These are phyloP conservation scores for Drosophila chauvacae DNA, from an alignment of 1,140 invertebrate species.

Conservation along the genomic window DNA sequence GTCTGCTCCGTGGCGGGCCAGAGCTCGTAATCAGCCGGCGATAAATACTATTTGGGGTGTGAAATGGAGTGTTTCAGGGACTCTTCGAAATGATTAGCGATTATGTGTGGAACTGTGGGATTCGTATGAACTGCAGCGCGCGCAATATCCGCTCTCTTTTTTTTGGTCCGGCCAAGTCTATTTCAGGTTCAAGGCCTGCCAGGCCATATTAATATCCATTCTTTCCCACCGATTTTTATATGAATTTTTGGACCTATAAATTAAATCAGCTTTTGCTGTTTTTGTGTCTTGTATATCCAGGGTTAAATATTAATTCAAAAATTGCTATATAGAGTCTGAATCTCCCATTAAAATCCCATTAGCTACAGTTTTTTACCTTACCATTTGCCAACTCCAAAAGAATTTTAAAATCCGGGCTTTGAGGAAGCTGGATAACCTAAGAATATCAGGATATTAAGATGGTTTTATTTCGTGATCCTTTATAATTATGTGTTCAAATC, in stretches of 20 bases:
- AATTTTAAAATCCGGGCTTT: not conserved
- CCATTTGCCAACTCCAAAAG: not conserved
- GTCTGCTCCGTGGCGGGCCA: not conserved
- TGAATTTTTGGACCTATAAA: not conserved
- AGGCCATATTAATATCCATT: constrained; percentile 22
- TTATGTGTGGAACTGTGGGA: constrained; percentile 11
- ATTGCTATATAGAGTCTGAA: not conserved
- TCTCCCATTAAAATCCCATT: not conserved
- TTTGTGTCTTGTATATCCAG: not conserved
- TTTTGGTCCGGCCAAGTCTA: not conserved
- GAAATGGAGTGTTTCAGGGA: constrained; percentile 28
- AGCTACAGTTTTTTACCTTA: not conserved
- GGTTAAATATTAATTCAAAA: not conserved
- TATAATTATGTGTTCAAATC: constrained; percentile 3
- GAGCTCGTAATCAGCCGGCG: constrained; percentile 15
- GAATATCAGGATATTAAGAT: not conserved
- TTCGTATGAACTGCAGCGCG: not conserved
- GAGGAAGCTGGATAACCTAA: not conserved
- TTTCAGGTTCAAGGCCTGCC: constrained; percentile 63
- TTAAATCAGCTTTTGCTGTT: not conserved
- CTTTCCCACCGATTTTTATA: not conserved
- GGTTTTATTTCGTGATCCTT: not conserved
- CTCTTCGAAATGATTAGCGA: constrained; percentile 27
- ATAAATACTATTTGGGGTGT: constrained; percentile 26
- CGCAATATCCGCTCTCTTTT: not conserved